phyloP scores from a whole-genome alignment of 1,140 invertebrate genomes.

The Scaptomyza pallida region DNA sequence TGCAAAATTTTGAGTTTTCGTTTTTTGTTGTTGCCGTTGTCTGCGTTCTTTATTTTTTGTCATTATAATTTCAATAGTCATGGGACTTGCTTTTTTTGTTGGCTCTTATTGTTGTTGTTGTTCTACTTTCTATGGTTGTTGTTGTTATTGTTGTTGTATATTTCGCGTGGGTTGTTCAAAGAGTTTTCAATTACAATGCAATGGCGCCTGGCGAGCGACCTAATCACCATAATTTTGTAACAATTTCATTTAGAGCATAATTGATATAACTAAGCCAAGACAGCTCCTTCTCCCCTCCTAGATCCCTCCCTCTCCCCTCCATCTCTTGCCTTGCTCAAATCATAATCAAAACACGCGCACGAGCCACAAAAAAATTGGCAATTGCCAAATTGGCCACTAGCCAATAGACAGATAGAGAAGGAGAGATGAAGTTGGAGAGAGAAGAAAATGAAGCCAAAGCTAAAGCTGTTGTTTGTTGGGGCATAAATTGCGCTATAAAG shows the following conservation, averaged over 20 bases:
- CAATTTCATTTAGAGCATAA: slow-evolving; percentile 76
- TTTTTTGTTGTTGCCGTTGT: too few relatives aligned
- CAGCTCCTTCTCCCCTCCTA: slow-evolving; percentile 44
- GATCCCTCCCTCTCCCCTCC: slow-evolving; percentile 50
- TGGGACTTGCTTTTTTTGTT: slow-evolving; percentile 56
- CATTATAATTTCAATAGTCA: slow-evolving; percentile 64
- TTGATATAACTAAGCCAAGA: slow-evolving; percentile 66
- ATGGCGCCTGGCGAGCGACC: background rate
- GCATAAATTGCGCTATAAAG: slow-evolving; percentile 81
- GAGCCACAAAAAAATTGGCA: slow-evolving; percentile 42
- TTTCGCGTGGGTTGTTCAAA: slow-evolving; percentile 61
- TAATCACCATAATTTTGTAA: slow-evolving; percentile 73
- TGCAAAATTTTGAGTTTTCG: slow-evolving; percentile 48
- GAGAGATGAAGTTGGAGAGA: too few relatives aligned
- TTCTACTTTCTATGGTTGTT: slow-evolving; percentile 69
- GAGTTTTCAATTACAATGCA: slow-evolving; percentile 40
- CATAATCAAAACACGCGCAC: slow-evolving; percentile 60
- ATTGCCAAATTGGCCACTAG: slow-evolving; percentile 22
- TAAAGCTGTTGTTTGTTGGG: slow-evolving; percentile 4
- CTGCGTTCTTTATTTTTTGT: too few relatives aligned
- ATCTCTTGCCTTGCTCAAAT: slow-evolving; percentile 35
- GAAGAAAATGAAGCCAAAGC: background rate
- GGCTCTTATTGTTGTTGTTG: slow-evolving; percentile 44
- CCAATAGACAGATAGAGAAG: slow-evolving; percentile 28
- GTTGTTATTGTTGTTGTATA: slow-evolving; percentile 65